Percentiles rank a stretch among this genome's conserved stretches.
Conservation (phyloP, 2,888 invertebrate species). For the Xestoiulus laeticollis region DNA sequence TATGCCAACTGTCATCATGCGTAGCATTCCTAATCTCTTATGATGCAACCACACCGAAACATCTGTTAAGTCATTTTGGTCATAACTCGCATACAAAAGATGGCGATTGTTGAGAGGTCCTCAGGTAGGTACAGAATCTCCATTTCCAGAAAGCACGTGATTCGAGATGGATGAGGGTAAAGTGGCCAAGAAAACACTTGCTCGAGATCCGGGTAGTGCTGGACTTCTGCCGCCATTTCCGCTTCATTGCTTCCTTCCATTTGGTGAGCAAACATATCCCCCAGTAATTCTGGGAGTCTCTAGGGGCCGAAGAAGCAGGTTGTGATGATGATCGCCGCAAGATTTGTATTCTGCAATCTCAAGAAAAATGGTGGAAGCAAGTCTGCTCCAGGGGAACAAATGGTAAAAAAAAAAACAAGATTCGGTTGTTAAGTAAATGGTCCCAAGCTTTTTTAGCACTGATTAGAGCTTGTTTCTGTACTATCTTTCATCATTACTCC, state of each 20-base stretch:
- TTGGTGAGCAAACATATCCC: constrained; percentile 5
- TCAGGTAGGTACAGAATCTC: not conserved
- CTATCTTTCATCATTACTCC: not conserved
- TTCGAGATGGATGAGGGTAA: not conserved
- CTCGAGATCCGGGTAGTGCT: not conserved
- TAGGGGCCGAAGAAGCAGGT: not conserved
- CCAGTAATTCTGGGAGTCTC: not conserved
- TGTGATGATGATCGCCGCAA: not conserved
- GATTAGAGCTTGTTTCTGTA: not conserved
- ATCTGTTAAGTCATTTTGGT: not conserved
- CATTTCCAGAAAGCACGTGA: not conserved
- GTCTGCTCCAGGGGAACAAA: not conserved
- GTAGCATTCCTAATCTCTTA: not conserved
- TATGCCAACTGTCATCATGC: not conserved
- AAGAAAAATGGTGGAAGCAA: not conserved
- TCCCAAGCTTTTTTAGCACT: not conserved
- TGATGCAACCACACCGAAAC: not conserved
- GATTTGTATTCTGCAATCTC: not conserved
- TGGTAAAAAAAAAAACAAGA: not conserved
- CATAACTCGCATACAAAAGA: not conserved
- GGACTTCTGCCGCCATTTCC: not conserved
- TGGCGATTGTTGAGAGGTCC: not conserved
- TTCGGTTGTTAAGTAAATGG: not conserved
- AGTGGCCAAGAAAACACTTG: no score
- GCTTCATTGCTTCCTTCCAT: not conserved